phyloP scores from a whole-genome alignment of 2,113 vertebrate genomes.

The Mobula birostris region DNA sequence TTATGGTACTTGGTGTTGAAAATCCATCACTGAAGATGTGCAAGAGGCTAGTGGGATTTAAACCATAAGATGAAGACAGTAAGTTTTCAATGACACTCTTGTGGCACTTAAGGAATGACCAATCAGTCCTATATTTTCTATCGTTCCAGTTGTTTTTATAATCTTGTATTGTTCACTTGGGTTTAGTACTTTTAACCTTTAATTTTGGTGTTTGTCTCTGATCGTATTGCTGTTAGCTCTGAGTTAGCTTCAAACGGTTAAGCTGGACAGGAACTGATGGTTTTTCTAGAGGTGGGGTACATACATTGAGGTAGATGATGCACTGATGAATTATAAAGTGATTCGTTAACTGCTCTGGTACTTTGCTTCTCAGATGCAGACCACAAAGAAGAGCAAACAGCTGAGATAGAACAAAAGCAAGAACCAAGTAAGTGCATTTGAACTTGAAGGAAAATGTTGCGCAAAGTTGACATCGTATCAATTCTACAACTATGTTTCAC shows the following conservation, averaged over 20 bases:
- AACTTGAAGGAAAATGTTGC: neutral
- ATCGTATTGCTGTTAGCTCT: neutral
- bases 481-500: neutral
- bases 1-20: neutral
- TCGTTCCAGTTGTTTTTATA: neutral
- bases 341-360: neutral
- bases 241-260: neutral
- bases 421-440: constrained; percentile 33
- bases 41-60: neutral
- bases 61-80: neutral
- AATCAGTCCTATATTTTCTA: neutral
- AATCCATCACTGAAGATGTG: neutral
- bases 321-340: neutral
- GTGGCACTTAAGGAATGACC: neutral
- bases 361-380: constrained; percentile 7
- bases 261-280: neutral
- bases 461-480: neutral
- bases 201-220: neutral
- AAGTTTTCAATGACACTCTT: neutral
- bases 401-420: constrained; percentile 7
- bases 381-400: neutral
- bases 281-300: neutral
- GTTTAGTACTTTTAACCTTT: neutral
- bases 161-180: neutral
- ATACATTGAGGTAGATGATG: neutral